A percentile compares a stretch with the other conserved stretches of the same genome.
phyloP scores from a whole-genome alignment of 1,140 invertebrate genomes.

The Macrobrachium nipponense region DNA sequence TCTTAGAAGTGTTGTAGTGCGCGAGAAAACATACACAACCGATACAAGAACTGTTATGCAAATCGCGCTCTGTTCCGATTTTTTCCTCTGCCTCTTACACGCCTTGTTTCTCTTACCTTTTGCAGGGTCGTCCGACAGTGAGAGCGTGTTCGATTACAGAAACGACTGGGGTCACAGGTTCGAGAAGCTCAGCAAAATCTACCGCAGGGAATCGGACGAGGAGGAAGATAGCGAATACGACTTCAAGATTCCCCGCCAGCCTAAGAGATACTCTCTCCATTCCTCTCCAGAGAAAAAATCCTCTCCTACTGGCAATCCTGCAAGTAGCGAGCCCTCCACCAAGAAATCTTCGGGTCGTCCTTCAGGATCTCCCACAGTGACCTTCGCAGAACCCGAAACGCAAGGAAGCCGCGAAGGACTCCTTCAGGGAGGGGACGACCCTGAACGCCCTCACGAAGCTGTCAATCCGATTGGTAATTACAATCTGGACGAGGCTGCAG shows the following conservation, averaged over 20 bases:
- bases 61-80: not conserved
- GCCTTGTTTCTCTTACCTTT: not conserved
- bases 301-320: constrained; percentile 3
- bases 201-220: constrained; percentile 41
- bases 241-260: constrained; percentile 46
- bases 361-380: constrained; percentile 7
- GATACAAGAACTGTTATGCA: not conserved
- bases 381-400: constrained; percentile 28
- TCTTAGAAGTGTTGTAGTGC: too few species aligned
- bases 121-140: constrained; percentile 47
- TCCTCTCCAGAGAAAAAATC: constrained; percentile 3
- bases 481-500: constrained; percentile 14
- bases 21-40: not conserved
- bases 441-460: constrained; percentile 11
- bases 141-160: constrained; percentile 47
- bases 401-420: not conserved
- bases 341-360: constrained; percentile 3
- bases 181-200: constrained; percentile 57
- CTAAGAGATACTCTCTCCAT: constrained; percentile 22
- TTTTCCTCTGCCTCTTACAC: too few species aligned
- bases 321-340: constrained; percentile 4
- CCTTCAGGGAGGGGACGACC: not conserved
- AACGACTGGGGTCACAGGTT: constrained; percentile 57
- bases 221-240: constrained; percentile 61
- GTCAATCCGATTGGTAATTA: constrained; percentile 48